Evolutionary conservation across 2,797 vertebrate genomes (phyloP), one percentile per base, ranked within the genome.

Genomic region (Glossophaga mutica): DNA sequence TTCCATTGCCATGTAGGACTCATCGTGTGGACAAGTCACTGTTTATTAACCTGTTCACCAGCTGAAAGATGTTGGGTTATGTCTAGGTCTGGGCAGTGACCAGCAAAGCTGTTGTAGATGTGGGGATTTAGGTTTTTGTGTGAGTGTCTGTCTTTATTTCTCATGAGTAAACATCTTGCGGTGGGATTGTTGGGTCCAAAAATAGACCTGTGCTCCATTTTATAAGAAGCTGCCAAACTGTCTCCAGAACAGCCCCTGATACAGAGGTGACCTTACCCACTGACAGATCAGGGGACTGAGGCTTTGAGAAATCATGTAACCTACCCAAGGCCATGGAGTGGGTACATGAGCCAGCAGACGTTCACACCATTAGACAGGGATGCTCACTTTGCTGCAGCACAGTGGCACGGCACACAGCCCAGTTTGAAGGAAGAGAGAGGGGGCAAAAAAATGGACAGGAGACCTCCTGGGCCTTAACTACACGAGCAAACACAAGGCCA

Each of bases 341-440:
- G 46, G 5, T n/a, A 9, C 1, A 2, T 42, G 29, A n/a, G 2
- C 0, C 2, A 26, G 32, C 15, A 18, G 77, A 34, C 10, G 9
- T 71, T 22, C 15, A 2, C 24, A 21, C 24, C n/a, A 0, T 77
- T 21, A 14, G 34, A 21, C 7, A 6, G 7, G 21, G 10, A 67
- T 5, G 32, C 70, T 55, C 16, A 7, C 65, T 48, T 62, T 48
- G 5, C n/a, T 10, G 5, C n/a, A 32, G 52, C 42, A 48, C n/a
- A 48, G 65, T 1, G 12, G 65, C 48, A 34, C 22, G 39, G 34
- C 48, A 52, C 34, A 55, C 2, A 34, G 46, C 59, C 59, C 46
- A 11, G 6, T 68, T 2, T 42, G 12, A 71, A 59, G 55, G 34
- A 37, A 50, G 18, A n/a, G 15, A 78, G 44, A 48, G 24, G 65